A percentile compares a stretch with the other conserved stretches of the same genome.
Conservation (phyloP, 2,797 vertebrate genomes). For the Myiotriccus ornatus region DNA sequence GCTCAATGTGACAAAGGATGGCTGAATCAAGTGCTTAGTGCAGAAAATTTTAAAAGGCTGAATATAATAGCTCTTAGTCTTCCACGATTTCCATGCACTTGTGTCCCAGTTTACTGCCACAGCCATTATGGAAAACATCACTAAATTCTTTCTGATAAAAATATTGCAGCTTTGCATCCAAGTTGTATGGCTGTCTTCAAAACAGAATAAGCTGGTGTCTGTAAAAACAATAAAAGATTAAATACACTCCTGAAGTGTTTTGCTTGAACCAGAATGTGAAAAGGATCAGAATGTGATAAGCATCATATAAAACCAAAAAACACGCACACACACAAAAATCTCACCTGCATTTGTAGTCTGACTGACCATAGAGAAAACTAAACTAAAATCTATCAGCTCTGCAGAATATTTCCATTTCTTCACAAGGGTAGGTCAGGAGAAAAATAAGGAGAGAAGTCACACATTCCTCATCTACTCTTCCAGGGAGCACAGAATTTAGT, state of each 20-base stretch:
- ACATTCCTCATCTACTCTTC: not conserved
- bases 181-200: constrained; percentile 90
- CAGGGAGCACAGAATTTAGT: not conserved
- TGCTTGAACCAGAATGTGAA: not conserved
- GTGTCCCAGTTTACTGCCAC: not conserved
- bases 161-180: constrained; percentile 92
- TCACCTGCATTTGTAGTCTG: not conserved
- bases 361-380: not conserved
- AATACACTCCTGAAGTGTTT: not conserved
- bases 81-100: not conserved
- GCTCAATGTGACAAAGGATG: not conserved
- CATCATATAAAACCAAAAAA: not conserved
- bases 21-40: not conserved
- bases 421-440: not conserved
- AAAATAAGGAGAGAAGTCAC: not conserved
- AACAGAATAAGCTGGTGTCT: constrained; percentile 89
- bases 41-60: not conserved
- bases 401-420: not conserved
- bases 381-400: not conserved
- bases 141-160: constrained; percentile 88
- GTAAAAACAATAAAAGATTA: constrained; percentile 28
- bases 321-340: rapidly evolving
- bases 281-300: not conserved
- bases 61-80: not conserved
- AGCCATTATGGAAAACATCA: not conserved